phyloP scores from a whole-genome alignment of 2,888 invertebrate species.

The Caenorhabditis macrosperma region DNA sequence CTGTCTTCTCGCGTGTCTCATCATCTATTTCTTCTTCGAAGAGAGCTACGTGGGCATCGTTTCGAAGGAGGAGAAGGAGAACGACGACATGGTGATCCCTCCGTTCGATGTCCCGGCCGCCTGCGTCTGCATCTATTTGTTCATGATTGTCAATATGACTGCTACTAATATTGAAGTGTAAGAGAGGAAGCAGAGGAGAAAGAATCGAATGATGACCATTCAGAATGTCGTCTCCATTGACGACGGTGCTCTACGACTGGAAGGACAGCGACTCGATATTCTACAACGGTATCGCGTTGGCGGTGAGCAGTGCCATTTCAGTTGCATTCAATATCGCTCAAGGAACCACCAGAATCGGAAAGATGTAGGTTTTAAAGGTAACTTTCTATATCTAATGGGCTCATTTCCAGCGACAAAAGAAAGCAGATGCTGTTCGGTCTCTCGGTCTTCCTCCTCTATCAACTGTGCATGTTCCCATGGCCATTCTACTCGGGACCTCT shows the following conservation, averaged over 20 bases:
- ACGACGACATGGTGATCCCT: constrained; percentile 43
- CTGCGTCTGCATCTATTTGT: constrained; percentile 52
- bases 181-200: not conserved
- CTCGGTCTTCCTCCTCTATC: constrained; percentile 59
- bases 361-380: constrained; percentile 54
- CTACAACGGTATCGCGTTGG: constrained; percentile 64
- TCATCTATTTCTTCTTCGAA: constrained; percentile 62
- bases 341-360: constrained; percentile 61
- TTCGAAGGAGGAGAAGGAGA: no score
- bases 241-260: constrained; percentile 65
- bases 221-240: constrained; percentile 65
- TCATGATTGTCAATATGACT: constrained; percentile 56
- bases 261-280: constrained; percentile 62
- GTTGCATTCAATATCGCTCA: constrained; percentile 55
- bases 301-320: constrained; percentile 60
- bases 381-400: no score
- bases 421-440: constrained; percentile 66
- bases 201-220: not conserved
- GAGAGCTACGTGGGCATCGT: constrained; percentile 68
- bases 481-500: constrained; percentile 61
- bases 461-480: constrained; percentile 63
- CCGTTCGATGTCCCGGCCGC: constrained; percentile 45
- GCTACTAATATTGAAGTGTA: constrained; percentile 61
- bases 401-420: constrained; percentile 61
- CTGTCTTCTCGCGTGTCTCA: constrained; percentile 32